Base-by-base conservation (phyloP, 92 coral and sea anemone species). In the Heliopora coerulea region DNA sequence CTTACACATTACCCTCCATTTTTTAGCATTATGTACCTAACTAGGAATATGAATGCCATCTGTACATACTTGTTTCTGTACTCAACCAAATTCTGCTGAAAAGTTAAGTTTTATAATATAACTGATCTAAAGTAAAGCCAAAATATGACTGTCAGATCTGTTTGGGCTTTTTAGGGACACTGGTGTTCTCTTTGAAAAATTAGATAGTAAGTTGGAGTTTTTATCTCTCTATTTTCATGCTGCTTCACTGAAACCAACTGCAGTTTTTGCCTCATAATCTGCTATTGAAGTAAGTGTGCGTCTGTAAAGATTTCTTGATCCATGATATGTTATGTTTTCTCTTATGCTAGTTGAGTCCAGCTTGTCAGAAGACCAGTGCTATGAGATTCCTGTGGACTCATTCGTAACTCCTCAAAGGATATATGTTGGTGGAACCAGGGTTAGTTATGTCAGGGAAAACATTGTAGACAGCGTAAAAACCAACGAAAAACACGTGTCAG, bases 381-480 rank as follows among this genome's bases (percentile, higher is more conserved):
- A 91, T 65, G 97, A 91, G 77, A 91, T 91, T 56, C 97, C 97
- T 18, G 86, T 91, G 1, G 97, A 91, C 79, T 91, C 97, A 10
- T 62, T 86, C 9, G 42, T 69, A 1, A 78, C 83, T 3, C 83
- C 87, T n/a, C 90, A 86, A 60, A 77, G 84, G 17, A 81, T 89
- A 10, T 84, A 87, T 65, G 80, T 83, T 24, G 80, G 78, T 62
- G 91, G 97, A 3, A 72, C 89, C 34, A 91, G 74, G 20, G 40
- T 67, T 9, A 2, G 21, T 0, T 18, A 24, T 25, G n/a, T 25
- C 33, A 21, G 29, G 13, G 32, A 41, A 18, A 27, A 57, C 35
- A 18, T 67, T 15, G 74, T 23, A 39, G 61, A 23, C 13, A 56
- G 61, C 15, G 3, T 56, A 8, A 23, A 23, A 56, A 3, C 30